phyloP scores from a whole-genome alignment of 2,888 invertebrate genomes.

The Pantelozetes paolii region DNA sequence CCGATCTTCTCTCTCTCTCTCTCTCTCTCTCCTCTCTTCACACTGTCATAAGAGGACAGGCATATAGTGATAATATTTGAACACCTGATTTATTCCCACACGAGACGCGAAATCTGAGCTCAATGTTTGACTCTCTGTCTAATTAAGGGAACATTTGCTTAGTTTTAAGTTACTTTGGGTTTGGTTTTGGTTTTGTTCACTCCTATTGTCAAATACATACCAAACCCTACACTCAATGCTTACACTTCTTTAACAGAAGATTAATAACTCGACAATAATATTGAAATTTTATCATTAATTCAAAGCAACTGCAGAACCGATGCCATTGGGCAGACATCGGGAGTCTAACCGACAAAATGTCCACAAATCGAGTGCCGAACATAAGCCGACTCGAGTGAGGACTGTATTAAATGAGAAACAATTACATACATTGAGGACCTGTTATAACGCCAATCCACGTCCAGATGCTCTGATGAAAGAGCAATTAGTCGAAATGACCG shows the following conservation, averaged over 20 bases:
- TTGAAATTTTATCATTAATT: not conserved
- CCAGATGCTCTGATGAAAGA: slow-evolving; percentile 99
- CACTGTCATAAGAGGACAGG: slow-evolving; percentile 7
- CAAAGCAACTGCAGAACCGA: slow-evolving; percentile 49
- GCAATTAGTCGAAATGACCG: slow-evolving; percentile 97
- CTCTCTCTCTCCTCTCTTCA: not conserved
- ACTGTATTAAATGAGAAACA: slow-evolving; percentile 99
- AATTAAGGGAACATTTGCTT: slow-evolving; percentile 30
- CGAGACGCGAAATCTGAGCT: slow-evolving; percentile 36
- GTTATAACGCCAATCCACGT: slow-evolving; percentile 94
- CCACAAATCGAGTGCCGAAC: slow-evolving; percentile 62
- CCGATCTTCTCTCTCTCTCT: slow-evolving; percentile 32
- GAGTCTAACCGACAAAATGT: slow-evolving; percentile 48
- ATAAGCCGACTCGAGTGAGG: slow-evolving; percentile 95
- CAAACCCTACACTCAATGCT: no score
- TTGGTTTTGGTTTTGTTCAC: not conserved
- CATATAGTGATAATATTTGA: slow-evolving; percentile 26
- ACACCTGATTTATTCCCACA: slow-evolving; percentile 42
- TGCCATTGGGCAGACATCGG: slow-evolving; percentile 47
- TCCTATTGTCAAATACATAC: no score
- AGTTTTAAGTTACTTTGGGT: slow-evolving; percentile 17
- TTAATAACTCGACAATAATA: not conserved
- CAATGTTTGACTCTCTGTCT: slow-evolving; percentile 31
- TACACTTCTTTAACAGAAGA: not conserved
- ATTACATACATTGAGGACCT: slow-evolving; percentile 91